Evolutionary conservation across 2,888 invertebrate genomes (phyloP).

Genomic region (Liodrosophila aerea): DNA sequence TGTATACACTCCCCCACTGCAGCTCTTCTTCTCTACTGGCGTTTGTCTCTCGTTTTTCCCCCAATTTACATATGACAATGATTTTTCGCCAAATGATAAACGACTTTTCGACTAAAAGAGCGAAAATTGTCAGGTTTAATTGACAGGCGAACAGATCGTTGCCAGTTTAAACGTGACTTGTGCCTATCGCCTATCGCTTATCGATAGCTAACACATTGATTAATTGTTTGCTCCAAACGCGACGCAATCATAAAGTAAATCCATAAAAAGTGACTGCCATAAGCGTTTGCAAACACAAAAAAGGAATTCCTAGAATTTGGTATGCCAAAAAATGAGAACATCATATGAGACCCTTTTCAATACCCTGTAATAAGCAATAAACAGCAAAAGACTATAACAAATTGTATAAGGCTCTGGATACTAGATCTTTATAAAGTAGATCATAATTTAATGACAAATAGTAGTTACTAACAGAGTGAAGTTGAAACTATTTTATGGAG

Average conservation of each 20-base stretch:
- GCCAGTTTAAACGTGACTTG: constrained; percentile 32
- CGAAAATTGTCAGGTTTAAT: constrained; percentile 47
- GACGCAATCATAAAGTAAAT: constrained; percentile 27
- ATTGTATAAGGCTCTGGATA: too few species aligned
- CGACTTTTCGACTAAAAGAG: constrained; percentile 22
- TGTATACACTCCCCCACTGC: constrained; percentile 1
- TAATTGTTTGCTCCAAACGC: constrained; percentile 10
- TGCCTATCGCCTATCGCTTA: constrained; percentile 17
- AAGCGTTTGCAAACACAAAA: constrained; percentile 25
- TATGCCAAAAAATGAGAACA: constrained; percentile 13
- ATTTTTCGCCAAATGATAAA: constrained; percentile 52
- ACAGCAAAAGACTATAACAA: too few species aligned
- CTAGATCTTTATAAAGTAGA: too few species aligned
- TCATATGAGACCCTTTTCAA: constrained; percentile 30
- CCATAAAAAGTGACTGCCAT: constrained; percentile 16
- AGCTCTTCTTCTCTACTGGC: not conserved
- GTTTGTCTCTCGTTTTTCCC: constrained; percentile 21
- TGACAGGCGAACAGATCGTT: constrained; percentile 41
- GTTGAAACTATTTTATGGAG: too few species aligned
- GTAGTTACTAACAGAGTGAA: too few species aligned
- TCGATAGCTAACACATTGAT: constrained; percentile 17
- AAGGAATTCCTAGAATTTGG: constrained; percentile 33
- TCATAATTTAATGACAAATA: too few species aligned
- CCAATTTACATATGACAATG: constrained; percentile 43
- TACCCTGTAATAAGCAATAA: constrained; percentile 6